Evolutionary conservation across 2,113 vertebrate genomes (phyloP), one percentile per base, ranked within the genome.

Genomic region (Cyanistes caeruleus): DNA sequence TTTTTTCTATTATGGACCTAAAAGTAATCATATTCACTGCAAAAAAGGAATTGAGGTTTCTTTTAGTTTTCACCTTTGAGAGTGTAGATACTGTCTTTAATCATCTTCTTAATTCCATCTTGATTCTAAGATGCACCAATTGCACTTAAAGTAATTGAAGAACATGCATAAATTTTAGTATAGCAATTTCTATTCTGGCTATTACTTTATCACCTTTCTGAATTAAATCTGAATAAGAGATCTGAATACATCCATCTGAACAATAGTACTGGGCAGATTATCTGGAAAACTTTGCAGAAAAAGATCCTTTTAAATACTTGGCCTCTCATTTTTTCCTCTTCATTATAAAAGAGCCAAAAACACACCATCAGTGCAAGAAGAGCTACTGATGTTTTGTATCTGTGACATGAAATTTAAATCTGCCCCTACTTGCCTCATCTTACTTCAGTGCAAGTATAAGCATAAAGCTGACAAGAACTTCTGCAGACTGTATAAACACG

Each of bases 1-100:
- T 58, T 56, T n/a, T 41, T 64, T 8, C 28, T 65, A 10, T 27
- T 60, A 24, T 0, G 0, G 2, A n/a, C 15, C 14, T 63, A 51
- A 82, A 64, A 74, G 2, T 56, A 60, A 62, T 37, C 8, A 37
- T 52, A 51, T 22, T 67, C 17, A 13, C 7, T 52, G 13, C 1
- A 37, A 74, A 81, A 63, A 19, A 72, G 13, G 14, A 70, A 75
- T 5, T 21, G 4, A 65, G 5, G 2, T 33, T 59, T 85, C 15
- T 55, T 82, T 69, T 65, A 7, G 37, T 56, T 84, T 79, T n/a
- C 65, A 15, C 13, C 18, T 51, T 68, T 46, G 28, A 79, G 17
- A 77, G 18, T 24, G 2, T 43, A 67, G 39, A 44, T 59, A 53
- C 3, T 31, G 1, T 19, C 51, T 91, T 73, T 53, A 74, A 12